phyloP scores from a whole-genome alignment of 2,113 vertebrate species.

The Gadus chalcogrammus region DNA sequence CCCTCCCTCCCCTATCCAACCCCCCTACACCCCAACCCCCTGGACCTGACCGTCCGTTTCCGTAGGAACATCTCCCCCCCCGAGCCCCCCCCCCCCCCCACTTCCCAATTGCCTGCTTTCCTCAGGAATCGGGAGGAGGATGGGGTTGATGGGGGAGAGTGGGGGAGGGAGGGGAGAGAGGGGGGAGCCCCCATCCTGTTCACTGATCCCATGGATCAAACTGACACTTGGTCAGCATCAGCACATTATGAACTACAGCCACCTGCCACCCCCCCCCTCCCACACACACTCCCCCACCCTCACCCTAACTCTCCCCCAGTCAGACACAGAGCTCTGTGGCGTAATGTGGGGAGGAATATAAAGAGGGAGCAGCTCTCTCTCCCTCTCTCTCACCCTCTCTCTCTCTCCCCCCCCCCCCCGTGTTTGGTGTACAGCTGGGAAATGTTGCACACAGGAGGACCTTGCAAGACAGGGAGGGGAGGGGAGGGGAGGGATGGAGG shows the following conservation, averaged over 20 bases:
- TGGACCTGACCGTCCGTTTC: too few species aligned
- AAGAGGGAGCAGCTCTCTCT: constrained; percentile 32
- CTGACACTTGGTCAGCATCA: constrained; percentile 82
- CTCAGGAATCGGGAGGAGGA: constrained; percentile 72
- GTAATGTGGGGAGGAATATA: neutral
- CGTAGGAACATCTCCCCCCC: too few species aligned
- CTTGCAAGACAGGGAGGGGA: too few species aligned
- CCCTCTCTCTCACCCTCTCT: neutral
- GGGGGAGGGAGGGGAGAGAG: too few species aligned
- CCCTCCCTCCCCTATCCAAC: too few species aligned
- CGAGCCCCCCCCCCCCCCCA: constrained; percentile 58
- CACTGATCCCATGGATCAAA: constrained; percentile 70
- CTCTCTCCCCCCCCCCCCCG: too few species aligned
- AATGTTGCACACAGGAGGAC: neutral
- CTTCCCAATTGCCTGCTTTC: constrained; percentile 68
- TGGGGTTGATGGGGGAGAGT: too few species aligned
- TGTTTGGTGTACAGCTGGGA: neutral
- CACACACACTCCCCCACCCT: constrained; percentile 37
- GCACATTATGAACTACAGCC: constrained; percentile 84
- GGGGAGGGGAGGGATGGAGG: too few species aligned
- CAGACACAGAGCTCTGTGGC: constrained; percentile 44
- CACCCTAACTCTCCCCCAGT: neutral
- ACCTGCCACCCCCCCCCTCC: constrained; percentile 70
- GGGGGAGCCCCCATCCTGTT: constrained; percentile 48
- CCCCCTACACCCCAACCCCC: too few species aligned